Percentiles rank a stretch among this genome's conserved stretches.
phyloP scores from a whole-genome alignment of 2,113 vertebrate species.

The Ploceus nigricollis region DNA sequence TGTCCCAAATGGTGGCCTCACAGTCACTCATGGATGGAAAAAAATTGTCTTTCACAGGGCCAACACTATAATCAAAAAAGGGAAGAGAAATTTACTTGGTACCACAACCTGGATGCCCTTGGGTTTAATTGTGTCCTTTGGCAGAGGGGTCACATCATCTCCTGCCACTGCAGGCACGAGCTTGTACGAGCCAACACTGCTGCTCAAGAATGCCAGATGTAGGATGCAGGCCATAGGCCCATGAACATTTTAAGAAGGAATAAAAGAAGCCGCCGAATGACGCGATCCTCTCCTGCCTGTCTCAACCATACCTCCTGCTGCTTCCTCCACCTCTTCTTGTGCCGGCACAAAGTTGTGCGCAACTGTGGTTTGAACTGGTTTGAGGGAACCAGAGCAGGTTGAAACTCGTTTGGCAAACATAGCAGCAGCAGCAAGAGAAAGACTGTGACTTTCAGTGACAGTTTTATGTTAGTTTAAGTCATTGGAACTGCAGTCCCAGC shows the following conservation, averaged over 20 bases:
- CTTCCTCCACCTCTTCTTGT: neutral
- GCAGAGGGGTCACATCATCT: neutral
- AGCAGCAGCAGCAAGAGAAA: neutral
- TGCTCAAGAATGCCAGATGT: neutral
- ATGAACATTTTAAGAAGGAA: neutral
- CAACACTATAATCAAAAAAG: neutral
- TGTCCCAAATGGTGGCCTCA: neutral
- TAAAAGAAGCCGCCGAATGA: neutral
- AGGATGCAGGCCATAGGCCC: neutral
- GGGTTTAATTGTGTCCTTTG: neutral
- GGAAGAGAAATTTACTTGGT: neutral
- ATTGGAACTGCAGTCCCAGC: neutral
- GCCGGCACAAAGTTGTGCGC: accelerated
- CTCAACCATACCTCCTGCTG: constrained; percentile 6
- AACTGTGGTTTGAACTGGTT: neutral
- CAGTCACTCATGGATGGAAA: neutral
- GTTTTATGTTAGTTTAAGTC: constrained; percentile 7
- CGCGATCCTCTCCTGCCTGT: neutral
- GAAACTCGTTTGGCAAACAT: neutral
- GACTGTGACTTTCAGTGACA: constrained; percentile 2
- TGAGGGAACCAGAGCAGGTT: constrained; percentile 15
- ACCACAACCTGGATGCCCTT: neutral
- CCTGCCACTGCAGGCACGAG: neutral
- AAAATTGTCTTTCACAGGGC: neutral
- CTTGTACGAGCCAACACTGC: accelerated